These are phyloP conservation scores for Drosophila siamana DNA, from an alignment of 2,888 invertebrate species.

Conservation along the genomic window DNA sequence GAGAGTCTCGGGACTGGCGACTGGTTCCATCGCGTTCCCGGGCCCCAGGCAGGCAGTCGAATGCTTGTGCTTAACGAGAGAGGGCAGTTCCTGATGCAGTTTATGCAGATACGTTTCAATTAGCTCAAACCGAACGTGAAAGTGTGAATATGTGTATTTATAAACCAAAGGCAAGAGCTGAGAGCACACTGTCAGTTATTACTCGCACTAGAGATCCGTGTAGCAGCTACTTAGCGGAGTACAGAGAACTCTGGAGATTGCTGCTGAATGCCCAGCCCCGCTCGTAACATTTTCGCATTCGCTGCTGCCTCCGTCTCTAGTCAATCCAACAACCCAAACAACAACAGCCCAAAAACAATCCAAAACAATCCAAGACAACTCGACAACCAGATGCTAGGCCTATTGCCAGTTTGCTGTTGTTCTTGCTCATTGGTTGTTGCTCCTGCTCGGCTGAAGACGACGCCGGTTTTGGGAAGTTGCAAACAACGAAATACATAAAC, in stretches of 20 bases:
- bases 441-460: constrained; percentile 36
- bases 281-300: neutral
- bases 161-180: constrained; percentile 39
- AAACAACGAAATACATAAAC: constrained; percentile 26
- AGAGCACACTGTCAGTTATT: constrained; percentile 9
- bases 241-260: constrained; percentile 4
- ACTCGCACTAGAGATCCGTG: constrained; percentile 5
- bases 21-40: neutral
- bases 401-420: constrained; percentile 21
- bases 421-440: constrained; percentile 19
- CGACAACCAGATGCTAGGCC: constrained; percentile 51
- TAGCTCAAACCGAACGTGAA: constrained; percentile 77
- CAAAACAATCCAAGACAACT: constrained; percentile 33
- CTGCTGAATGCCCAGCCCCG: neutral
- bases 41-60: constrained; percentile 32
- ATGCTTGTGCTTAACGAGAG: constrained; percentile 46
- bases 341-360: constrained; percentile 30
- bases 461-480: constrained; percentile 52
- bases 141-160: constrained; percentile 78
- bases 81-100: constrained; percentile 68
- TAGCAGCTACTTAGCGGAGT: constrained; percentile 28
- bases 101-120: constrained; percentile 80
- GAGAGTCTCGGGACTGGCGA: neutral
- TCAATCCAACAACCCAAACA: constrained; percentile 44
- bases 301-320: constrained; percentile 20